Conservation (phyloP, 1,140 invertebrate genomes). For the Ganaspis sp. region DNA sequence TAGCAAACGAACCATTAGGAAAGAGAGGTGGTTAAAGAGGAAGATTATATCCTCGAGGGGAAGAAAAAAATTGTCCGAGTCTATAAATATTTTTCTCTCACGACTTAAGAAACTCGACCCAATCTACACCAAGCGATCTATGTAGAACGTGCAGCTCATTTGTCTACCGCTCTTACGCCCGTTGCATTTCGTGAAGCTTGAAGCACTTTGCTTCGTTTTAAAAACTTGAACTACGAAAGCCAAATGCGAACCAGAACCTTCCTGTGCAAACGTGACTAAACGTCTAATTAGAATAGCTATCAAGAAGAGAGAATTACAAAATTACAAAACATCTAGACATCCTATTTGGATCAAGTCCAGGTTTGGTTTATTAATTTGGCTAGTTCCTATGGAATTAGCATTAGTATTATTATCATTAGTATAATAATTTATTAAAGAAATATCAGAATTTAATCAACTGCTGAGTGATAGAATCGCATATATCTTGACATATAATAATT, state of each 20-base stretch:
- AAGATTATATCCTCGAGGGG: slow-evolving; percentile 37
- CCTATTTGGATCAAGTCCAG: too few species aligned
- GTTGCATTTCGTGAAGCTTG: slow-evolving; percentile 57
- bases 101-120: slow-evolving; percentile 73
- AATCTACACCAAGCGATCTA: slow-evolving; percentile 71
- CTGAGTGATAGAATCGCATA: too few species aligned
- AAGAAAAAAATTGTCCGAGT: slow-evolving; percentile 35
- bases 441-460: too few species aligned
- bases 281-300: background rate
- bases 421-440: too few species aligned
- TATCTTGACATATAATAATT: too few species aligned
- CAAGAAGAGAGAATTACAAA: too few species aligned
- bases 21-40: background rate
- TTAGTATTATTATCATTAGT: too few species aligned
- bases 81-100: slow-evolving; percentile 64
- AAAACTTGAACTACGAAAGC: slow-evolving; percentile 60
- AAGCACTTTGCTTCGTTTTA: slow-evolving; percentile 43
- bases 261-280: background rate
- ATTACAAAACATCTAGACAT: too few species aligned
- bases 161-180: slow-evolving; percentile 69
- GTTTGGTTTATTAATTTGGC: too few species aligned
- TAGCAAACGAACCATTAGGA: too few species aligned
- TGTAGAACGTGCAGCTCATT: slow-evolving; percentile 73
- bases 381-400: too few species aligned
- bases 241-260: slow-evolving; percentile 57